These are phyloP conservation scores for Anodontia alba DNA, from an alignment of 2,888 invertebrate genomes.

Conservation along the genomic window DNA sequence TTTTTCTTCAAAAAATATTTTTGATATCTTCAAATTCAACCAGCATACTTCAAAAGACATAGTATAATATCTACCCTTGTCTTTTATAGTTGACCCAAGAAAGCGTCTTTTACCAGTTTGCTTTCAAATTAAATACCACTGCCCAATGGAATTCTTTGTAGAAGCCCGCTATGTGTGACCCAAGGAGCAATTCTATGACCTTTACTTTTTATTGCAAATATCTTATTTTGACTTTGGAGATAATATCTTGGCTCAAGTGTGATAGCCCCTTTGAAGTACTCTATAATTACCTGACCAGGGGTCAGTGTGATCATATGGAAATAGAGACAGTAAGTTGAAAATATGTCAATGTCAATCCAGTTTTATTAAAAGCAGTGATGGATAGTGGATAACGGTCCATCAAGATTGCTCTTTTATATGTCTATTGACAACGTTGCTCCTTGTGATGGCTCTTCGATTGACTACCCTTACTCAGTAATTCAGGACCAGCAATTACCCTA, in stretches of 20 bases:
- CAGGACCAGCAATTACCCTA: too few species aligned
- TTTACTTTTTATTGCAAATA: background rate
- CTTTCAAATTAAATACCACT: conserved; percentile 3
- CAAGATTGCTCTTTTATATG: background rate
- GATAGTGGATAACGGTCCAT: background rate
- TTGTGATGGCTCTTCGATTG: too few species aligned
- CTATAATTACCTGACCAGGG: conserved; percentile 7
- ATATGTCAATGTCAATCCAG: conserved; percentile 7
- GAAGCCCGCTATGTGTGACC: background rate
- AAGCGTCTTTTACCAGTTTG: background rate
- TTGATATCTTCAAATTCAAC: background rate
- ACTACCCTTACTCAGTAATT: too few species aligned
- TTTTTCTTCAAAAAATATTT: background rate
- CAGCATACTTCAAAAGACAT: conserved; percentile 6
- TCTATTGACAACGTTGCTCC: too few species aligned
- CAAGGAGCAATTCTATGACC: conserved; percentile 5
- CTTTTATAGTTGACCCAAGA: conserved; percentile 6
- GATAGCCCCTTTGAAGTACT: background rate
- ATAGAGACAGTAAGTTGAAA: background rate
- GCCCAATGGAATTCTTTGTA: background rate
- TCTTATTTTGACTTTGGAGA: background rate
- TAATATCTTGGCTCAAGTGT: background rate
- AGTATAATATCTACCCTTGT: conserved; percentile 11
- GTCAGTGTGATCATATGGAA: background rate
- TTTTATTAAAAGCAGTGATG: background rate